Conservation (phyloP, 1,140 invertebrate species). For the Sogatella furcifera region DNA sequence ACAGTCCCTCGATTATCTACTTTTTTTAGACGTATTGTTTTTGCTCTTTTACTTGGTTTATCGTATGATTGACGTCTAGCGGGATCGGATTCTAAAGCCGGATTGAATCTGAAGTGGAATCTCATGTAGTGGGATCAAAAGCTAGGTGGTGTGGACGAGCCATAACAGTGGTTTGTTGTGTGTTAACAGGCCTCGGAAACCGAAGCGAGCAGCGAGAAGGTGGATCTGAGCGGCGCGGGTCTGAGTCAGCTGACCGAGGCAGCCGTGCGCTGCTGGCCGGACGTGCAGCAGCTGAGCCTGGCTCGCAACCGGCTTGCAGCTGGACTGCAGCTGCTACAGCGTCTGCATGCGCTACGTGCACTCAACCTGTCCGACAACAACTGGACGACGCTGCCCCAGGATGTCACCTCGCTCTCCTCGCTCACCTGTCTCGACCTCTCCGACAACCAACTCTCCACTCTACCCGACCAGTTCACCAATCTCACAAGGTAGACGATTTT, state of each 20-base stretch:
- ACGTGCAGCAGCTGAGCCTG: constrained; percentile 19
- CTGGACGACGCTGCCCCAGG: constrained; percentile 14
- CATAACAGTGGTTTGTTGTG: too few relatives aligned
- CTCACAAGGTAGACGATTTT: constrained; percentile 46
- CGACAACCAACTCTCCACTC: constrained; percentile 48
- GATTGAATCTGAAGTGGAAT: too few relatives aligned
- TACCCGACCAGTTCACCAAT: constrained; percentile 47
- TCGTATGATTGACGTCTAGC: too few relatives aligned
- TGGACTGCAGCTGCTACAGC: constrained; percentile 17
- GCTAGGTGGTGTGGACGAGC: too few relatives aligned
- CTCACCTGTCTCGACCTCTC: constrained; percentile 56
- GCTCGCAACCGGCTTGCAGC: constrained; percentile 14
- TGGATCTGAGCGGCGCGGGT: constrained; percentile 45
- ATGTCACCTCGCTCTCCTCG: constrained; percentile 30
- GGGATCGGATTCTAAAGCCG: too few relatives aligned
- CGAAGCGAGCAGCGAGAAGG: constrained; percentile 30
- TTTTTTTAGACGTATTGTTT: too few relatives aligned
- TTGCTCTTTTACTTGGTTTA: too few relatives aligned
- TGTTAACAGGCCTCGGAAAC: constrained; percentile 38
- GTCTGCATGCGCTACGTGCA: constrained; percentile 14
- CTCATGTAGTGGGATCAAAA: too few relatives aligned
- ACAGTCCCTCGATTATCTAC: too few relatives aligned
- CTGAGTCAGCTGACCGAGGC: constrained; percentile 45
- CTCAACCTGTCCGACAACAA: constrained; percentile 18
- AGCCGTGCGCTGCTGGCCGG: constrained; percentile 34